A percentile compares a stretch with the other conserved stretches of the same genome.
These are phyloP conservation scores for Atopsyche davidsoni DNA, from an alignment of 1,140 invertebrate species.

Conservation along the genomic window DNA sequence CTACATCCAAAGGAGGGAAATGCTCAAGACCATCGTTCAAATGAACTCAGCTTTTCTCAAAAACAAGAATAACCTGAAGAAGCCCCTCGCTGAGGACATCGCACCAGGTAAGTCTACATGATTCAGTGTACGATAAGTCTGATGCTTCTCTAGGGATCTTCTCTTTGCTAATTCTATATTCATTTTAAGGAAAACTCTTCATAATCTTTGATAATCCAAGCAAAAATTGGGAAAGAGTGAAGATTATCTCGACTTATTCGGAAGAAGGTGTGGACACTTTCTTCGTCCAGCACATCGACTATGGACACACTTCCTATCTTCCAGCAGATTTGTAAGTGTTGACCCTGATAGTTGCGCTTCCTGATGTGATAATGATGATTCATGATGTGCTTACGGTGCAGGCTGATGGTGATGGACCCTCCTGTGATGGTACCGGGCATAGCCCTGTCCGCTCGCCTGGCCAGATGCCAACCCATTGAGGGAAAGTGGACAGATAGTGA, in stretches of 20 bases:
- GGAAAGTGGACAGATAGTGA: constrained; percentile 42
- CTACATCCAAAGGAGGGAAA: no score
- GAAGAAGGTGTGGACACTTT: neutral
- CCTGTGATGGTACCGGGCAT: constrained; percentile 32
- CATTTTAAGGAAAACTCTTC: constrained; percentile 3
- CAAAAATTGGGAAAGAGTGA: neutral
- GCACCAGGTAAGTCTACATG: neutral
- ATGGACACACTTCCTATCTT: neutral
- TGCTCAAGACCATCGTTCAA: constrained; percentile 1
- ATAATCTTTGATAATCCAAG: neutral
- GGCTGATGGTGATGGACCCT: constrained; percentile 36
- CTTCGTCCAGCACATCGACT: neutral
- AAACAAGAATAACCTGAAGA: neutral
- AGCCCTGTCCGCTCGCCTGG: constrained; percentile 37
- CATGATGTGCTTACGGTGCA: constrained; percentile 19
- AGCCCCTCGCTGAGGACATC: no score
- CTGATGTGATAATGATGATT: no score
- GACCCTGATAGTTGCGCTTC: constrained; percentile 23
- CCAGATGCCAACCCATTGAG: constrained; percentile 40
- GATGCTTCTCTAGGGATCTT: neutral
- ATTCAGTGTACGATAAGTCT: neutral
- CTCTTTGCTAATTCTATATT: neutral
- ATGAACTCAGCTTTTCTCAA: neutral
- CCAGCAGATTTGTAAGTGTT: constrained; percentile 4
- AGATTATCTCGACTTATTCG: neutral